Conservation (phyloP, 2,888 invertebrate species). For the Timema cristinae region DNA sequence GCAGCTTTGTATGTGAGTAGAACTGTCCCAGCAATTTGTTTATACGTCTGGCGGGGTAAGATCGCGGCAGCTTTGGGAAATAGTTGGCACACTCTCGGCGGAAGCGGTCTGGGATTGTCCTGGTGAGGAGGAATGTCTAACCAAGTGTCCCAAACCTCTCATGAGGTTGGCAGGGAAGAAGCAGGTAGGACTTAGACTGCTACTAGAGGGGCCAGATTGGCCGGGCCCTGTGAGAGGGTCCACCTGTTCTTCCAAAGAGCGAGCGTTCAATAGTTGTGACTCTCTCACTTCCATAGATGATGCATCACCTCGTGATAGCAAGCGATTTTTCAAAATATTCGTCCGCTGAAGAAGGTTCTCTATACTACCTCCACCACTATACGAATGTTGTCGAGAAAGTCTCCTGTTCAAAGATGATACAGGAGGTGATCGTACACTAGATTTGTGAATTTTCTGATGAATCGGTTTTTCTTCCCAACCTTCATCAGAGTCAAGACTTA, state of each 20-base stretch:
- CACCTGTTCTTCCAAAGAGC: conserved; percentile 16
- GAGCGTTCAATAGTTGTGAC: conserved; percentile 15
- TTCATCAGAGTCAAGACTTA: conserved; percentile 33
- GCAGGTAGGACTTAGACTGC: background rate
- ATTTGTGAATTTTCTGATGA: background rate
- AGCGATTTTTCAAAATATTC: conserved; percentile 12
- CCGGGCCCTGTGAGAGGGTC: background rate
- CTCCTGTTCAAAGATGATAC: conserved; percentile 13
- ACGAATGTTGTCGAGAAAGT: conserved; percentile 19
- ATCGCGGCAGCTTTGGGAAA: no score
- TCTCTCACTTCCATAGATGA: background rate
- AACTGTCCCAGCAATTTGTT: no score
- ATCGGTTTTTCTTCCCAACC: background rate
- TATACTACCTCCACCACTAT: conserved; percentile 19
- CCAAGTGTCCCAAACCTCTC: conserved; percentile 16
- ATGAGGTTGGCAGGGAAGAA: conserved; percentile 10
- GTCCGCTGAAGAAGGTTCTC: conserved; percentile 19
- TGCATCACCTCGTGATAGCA: conserved; percentile 6
- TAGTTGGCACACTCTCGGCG: no score
- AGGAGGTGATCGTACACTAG: conserved; percentile 11
- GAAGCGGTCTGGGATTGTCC: no score
- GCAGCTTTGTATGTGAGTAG: no score
- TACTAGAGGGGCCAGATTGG: background rate
- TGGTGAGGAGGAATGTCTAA: conserved; percentile 5
- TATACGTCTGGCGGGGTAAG: no score